Evolutionary conservation across 2,888 invertebrate genomes (phyloP).

Genomic region (Chalcis sispes): DNA sequence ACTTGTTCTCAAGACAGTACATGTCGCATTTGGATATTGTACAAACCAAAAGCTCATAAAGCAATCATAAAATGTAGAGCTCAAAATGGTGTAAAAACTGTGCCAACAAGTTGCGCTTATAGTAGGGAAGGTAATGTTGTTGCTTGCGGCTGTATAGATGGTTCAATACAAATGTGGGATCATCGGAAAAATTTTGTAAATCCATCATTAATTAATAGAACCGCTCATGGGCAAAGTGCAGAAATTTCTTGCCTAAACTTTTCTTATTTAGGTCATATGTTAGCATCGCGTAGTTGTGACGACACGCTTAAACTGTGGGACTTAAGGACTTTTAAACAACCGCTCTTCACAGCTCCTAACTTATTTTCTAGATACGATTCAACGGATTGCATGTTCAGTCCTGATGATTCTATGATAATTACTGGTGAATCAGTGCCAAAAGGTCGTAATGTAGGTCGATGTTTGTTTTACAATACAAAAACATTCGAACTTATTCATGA

Average conservation of each 20-base stretch:
- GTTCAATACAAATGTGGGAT: conserved; percentile 98
- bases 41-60: conserved; percentile 87
- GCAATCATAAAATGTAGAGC: conserved; percentile 91
- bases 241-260: conserved; percentile 92
- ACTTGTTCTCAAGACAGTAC: conserved; percentile 97
- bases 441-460: conserved; percentile 80
- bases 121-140: conserved; percentile 91
- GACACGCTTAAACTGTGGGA: conserved; percentile 98
- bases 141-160: conserved; percentile 95
- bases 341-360: conserved; percentile 82
- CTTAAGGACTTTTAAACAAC: conserved; percentile 87
- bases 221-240: conserved; percentile 86
- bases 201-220: conserved; percentile 85
- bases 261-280: conserved; percentile 88
- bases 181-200: conserved; percentile 93
- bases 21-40: conserved; percentile 91
- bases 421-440: conserved; percentile 91
- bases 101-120: conserved; percentile 90
- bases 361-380: conserved; percentile 91
- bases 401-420: conserved; percentile 91
- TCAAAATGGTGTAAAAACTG: conserved; percentile 89
- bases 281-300: conserved; percentile 92
- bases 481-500: conserved; percentile 86
- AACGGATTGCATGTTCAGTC: conserved; percentile 89
- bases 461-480: conserved; percentile 88